Evolutionary conservation across 1,140 invertebrate species (phyloP), one percentile per base, ranked within the genome.

Genomic region (Phenacoccus solenopsis): DNA sequence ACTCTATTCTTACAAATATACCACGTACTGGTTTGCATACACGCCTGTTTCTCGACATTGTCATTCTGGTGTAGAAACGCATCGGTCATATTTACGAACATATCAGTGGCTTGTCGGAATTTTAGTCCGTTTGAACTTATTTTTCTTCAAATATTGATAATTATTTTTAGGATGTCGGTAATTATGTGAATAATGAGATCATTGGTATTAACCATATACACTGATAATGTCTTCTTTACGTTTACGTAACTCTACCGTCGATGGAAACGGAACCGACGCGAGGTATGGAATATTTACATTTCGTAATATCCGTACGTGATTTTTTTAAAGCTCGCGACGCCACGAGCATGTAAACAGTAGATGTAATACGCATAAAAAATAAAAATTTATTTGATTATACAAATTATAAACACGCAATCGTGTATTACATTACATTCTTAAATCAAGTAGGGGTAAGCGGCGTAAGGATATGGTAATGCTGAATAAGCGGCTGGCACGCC

Each of bases 401-500:
- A 49, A 49, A 49, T 49, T 49, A 49, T 9, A 16, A 4, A 49
- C 38, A 49, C 38, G 38, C 16, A 49, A 49, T 49, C 20, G 20
- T n/a, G 30, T 32, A 32, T 32, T 7, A 32, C 5, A 32, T 5
- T 32, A 32, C 13, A 32, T 16, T 49, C 3, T 5, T 49, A 49
- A n/a, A 49, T 16, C 4, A 2, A 49, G 16, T 49, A 49, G 1
- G 68, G 72, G 70, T 76, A 73, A 13, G 76, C 74, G 12, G 76
- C 38, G 76, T 73, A 68, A 0, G 72, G 73, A 1, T 76, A 73
- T 12, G 76, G 73, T 13, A 57, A 70, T 1, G 71, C 68, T 0
- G 49, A 59, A 0, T 5, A 64, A 22, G 13, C 32, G 27, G 32
- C 56, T 0, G 73, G 67, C 2, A 72, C 74, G 1, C 78, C 76